Base-by-base conservation (phyloP, 2,888 invertebrate species). In the Emesis castigata region DNA sequence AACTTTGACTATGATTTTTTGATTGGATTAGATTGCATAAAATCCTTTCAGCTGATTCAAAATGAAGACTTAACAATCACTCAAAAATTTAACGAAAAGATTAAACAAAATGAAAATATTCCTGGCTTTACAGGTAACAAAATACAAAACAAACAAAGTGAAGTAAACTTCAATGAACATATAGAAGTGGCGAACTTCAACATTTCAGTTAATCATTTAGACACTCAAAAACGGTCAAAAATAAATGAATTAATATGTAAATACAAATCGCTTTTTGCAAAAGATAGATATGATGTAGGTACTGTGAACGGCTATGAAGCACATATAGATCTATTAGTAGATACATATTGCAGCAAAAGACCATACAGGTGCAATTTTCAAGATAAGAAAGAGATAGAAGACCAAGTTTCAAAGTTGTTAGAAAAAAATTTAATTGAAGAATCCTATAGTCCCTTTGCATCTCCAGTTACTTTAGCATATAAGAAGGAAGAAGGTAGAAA, bases 1-100 rank as follows among this genome's bases (percentile, higher is more conserved):
- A 82, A 87, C 62, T 88, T 88, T 72, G 65, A 83, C 7, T 85
- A 86, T 79, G 82, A 89, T 77, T 86, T 87, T 69, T 65, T 87
- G 18, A 81, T 86, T 75, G 85, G 87, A 29, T 80, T 87, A 69
- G 85, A 86, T 65, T 79, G 73, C 16, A 87, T 86, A 81, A 77
- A 86, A 84, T 8, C 7, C 11, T 87, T 87, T 81, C 9, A 84
- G 11, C 75, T 86, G 26, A 76, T 58, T 48, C 88, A 88, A 82
- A 81, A 87, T 81, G 82, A 86, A 68, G 76, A 84, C 8, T 77
- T 84, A 77, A 58, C 81, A 64, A 87, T 85, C 3, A 81, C 18
- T 62, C 80, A 82, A 71, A 73, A 71, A 31, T 16, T 26, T 26
- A 16, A 61, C 62, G 65, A 53, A 20, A 31, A 29, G 53, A 16